Percentiles rank a stretch among this genome's conserved stretches.
Conservation (phyloP, 53 echinoderm and acorn worm genomes). For the Echinometra lucunter region DNA sequence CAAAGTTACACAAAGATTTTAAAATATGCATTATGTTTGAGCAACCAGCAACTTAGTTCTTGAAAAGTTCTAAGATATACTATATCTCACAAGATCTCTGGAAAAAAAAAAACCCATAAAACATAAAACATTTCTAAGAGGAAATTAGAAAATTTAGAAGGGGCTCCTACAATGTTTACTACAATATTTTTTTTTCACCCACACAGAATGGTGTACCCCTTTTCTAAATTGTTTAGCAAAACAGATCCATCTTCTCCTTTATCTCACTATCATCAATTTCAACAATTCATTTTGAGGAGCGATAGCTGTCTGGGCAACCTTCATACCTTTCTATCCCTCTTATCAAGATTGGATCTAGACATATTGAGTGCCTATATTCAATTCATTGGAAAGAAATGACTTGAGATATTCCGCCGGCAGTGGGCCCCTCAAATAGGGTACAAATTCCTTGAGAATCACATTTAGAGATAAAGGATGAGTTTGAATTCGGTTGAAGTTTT, state of each 20-base stretch:
- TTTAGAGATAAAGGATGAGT: not conserved
- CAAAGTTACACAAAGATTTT: no score
- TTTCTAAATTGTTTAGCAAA: not conserved
- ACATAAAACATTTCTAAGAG: no score
- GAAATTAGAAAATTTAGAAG: no score
- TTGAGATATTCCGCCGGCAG: not conserved
- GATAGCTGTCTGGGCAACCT: not conserved
- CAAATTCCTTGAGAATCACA: not conserved
- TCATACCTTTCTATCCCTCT: not conserved
- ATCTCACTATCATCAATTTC: not conserved
- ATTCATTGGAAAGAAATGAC: not conserved
- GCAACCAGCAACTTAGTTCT: no score
- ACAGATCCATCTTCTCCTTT: not conserved
- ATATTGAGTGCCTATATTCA: not conserved
- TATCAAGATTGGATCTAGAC: not conserved
- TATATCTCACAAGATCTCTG: no score
- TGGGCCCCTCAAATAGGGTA: not conserved
- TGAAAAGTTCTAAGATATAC: no score
- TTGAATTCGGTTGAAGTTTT: not conserved
- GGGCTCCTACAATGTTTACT: no score
- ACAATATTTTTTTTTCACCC: no score
- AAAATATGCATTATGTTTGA: no score
- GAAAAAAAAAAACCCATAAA: no score
- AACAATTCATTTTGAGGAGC: not conserved
- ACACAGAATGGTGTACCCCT: no score